Percentiles rank a stretch among this genome's conserved stretches.
phyloP scores from a whole-genome alignment of 2,888 invertebrate genomes.

The Acanthosepion esculentum region DNA sequence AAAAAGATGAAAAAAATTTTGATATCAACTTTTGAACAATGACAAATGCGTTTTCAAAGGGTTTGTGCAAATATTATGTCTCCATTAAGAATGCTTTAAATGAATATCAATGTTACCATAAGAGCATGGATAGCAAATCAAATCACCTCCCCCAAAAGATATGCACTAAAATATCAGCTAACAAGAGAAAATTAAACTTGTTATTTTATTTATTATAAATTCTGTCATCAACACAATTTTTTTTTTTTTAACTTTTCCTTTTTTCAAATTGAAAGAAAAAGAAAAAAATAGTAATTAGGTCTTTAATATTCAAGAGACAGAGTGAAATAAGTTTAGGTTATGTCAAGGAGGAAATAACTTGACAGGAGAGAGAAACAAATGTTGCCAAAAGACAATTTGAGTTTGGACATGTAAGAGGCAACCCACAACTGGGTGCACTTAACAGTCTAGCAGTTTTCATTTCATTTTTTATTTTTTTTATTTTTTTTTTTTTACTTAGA shows the following conservation, averaged over 20 bases:
- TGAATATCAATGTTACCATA: too few species aligned
- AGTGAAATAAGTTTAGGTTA: not conserved
- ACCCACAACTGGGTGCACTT: not conserved
- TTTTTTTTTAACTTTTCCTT: not conserved
- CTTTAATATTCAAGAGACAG: not conserved
- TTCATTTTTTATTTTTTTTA: not conserved
- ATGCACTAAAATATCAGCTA: not conserved
- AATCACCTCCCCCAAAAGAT: not conserved
- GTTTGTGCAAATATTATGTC: too few species aligned
- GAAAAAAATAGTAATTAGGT: not conserved
- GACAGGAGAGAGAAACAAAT: not conserved
- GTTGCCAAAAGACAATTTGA: not conserved
- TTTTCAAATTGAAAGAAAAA: slow-evolving; percentile 6
- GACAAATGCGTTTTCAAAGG: too few species aligned
- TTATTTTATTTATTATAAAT: not conserved
- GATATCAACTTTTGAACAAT: too few species aligned
- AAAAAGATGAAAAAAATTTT: too few species aligned
- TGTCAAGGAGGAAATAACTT: not conserved
- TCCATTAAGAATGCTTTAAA: too few species aligned
- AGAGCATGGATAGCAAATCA: too few species aligned
- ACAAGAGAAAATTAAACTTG: not conserved
- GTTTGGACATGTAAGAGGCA: not conserved
- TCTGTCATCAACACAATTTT: slow-evolving; percentile 14
- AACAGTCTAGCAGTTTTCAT: not conserved
- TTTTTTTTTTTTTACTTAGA: not conserved